Conservation (phyloP, 2,888 invertebrate genomes). For the Sepiola atlantica region DNA sequence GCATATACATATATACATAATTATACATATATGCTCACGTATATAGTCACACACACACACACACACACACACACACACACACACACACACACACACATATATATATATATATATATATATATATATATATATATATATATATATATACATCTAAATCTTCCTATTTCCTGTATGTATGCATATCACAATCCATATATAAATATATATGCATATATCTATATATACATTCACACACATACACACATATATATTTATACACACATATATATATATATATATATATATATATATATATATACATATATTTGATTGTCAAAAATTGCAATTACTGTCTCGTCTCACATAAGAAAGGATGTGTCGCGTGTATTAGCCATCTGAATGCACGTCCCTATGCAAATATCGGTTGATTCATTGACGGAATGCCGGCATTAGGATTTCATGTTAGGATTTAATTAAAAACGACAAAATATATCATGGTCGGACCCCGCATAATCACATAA, state of each 20-base stretch:
- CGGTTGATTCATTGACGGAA: too few relatives aligned
- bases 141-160: too few relatives aligned
- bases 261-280: not conserved
- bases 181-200: not conserved
- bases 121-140: slow-evolving; percentile 32
- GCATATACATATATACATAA: not conserved
- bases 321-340: not conserved
- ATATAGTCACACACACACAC: not conserved
- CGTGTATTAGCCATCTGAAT: not conserved
- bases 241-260: not conserved
- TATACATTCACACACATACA: not conserved
- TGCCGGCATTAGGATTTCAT: too few relatives aligned
- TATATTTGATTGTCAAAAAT: not conserved
- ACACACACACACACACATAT: not conserved
- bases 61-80: slow-evolving; percentile 32
- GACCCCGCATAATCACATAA: too few relatives aligned
- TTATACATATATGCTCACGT: not conserved
- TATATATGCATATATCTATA: not conserved
- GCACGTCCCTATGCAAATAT: too few relatives aligned
- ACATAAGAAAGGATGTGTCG: not conserved
- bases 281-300: not conserved
- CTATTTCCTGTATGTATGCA: too few relatives aligned
- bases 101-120: slow-evolving; percentile 32
- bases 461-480: too few relatives aligned
- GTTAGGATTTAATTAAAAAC: too few relatives aligned